These are phyloP conservation scores for Bembecia ichneumoniformis DNA, from an alignment of 2,888 invertebrate genomes.

Conservation along the genomic window DNA sequence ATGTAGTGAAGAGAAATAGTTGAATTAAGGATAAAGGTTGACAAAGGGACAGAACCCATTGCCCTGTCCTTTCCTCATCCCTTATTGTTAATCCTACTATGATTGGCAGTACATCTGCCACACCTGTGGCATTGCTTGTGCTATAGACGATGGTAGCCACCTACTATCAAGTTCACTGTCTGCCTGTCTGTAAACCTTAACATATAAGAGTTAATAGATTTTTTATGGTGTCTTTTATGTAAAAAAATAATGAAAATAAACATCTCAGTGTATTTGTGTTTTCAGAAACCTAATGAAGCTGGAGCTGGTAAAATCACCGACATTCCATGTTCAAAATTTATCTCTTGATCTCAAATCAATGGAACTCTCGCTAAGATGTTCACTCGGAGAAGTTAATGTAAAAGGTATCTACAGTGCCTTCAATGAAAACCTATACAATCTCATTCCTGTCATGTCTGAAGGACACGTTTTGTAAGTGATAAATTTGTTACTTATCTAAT, in stretches of 20 bases:
- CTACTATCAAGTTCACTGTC: too few species aligned
- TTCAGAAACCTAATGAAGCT: constrained; percentile 53
- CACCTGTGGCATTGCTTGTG: too few species aligned
- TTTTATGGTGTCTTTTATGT: not conserved
- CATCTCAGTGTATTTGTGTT: constrained; percentile 6
- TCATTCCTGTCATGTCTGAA: constrained; percentile 60
- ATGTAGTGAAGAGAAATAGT: too few species aligned
- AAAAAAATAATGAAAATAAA: not conserved
- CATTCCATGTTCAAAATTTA: constrained; percentile 55
- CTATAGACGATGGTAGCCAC: too few species aligned
- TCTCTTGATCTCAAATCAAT: constrained; percentile 58
- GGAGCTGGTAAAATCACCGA: constrained; percentile 50
- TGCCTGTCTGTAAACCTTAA: too few species aligned
- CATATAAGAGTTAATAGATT: too few species aligned
- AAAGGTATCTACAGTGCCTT: constrained; percentile 61
- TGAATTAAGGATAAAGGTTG: too few species aligned
- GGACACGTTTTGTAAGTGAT: constrained; percentile 61
- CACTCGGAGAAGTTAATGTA: constrained; percentile 58
- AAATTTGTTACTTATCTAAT: not conserved
- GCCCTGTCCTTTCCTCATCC: too few species aligned
- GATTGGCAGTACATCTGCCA: too few species aligned
- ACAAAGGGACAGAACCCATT: too few species aligned
- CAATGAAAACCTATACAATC: constrained; percentile 61
- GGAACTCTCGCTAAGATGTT: constrained; percentile 45
- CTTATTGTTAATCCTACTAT: too few species aligned